Base-by-base conservation (phyloP, 2,888 invertebrate species). In the Nineta flava region DNA sequence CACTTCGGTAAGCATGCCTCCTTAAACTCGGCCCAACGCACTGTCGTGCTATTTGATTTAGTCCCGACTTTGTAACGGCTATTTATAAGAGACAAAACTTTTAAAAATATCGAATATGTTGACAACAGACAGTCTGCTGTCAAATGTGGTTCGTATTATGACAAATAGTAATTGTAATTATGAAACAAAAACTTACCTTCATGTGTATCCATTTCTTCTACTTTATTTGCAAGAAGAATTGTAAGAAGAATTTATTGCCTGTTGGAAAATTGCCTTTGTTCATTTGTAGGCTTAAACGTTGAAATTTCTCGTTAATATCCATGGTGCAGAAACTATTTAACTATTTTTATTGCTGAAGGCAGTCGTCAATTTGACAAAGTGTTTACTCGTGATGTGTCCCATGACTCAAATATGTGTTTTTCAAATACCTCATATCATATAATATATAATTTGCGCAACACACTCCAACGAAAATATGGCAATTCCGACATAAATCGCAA, bases 321-420 rank as follows among this genome's bases (percentile, higher is more conserved):
- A 43, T 26, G 21, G 43, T 48, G 41, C 34, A 45, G n/a, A 43
- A 43, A 41, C 41, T 49, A 19, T 46, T 45, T 19, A 32, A 26
- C 34, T 43, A 66, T 63, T 72, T 70, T 73, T 82, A 71, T 79
- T 80, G 68, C 78, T 77, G 68, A 81, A 75, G 73, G 79, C 75
- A 75, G 77, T 73, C 70, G 73, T 82, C 79, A 83, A 80, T 79
- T 83, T 85, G 71, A 79, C 79, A 71, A 76, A 79, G 77, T 87
- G 87, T 81, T 88, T 88, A 79, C 87, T 88, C 76, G 85, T 84
- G 79, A 86, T 86, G 77, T 87, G 87, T 85, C 87, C 87, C 87
- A 88, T 87, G 83, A 86, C 81, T n/a, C n/a, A n/a, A n/a, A n/a
- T n/a, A n/a, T 81, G 79, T 79, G 70, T 74, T 73, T 72, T 75